Base-by-base conservation (phyloP, 2,888 invertebrate species). In the Sinodicranocentrus sp. region DNA sequence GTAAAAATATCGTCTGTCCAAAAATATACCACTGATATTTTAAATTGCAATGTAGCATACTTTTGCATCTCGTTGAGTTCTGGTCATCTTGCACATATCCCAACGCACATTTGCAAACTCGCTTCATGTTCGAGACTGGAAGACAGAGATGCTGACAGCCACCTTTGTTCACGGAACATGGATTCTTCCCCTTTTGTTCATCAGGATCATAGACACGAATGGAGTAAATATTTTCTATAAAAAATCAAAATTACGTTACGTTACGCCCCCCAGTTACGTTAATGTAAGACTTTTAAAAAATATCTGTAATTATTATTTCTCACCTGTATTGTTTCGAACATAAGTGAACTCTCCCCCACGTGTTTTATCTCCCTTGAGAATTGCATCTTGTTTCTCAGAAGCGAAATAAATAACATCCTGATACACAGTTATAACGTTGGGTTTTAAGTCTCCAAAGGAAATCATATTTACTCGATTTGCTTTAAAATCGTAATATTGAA, bases 121-220 rank as follows among this genome's bases (percentile, higher is more conserved):
- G 92, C 71, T 91, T 91, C 0, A 90, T 91, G 15, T 89, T 88
- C 0, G 93, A 92, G 21, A 92, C 92, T 2, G 95, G 94, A 87
- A 96, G 90, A 90, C 96, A 96, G 3, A 96, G 91, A 90, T 96
- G 95, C 84, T 94, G 92, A 90, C 95, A 96, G 39, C 92, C 92
- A 23, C 90, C 90, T 88, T 92, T 92, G 85, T 92, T 91, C 13
- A 89, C 86, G 52, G 92, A 92, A 89, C 94, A 93, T 0, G 92
- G 91, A 89, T 94, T 94, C 0, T 90, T 91, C 54, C 93, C 93
- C 88, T 90, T 92, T 91, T 94, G 94, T 44, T 93, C 92, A 15
- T 91, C 91, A 19, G 94, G 93, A 91, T 95, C 94, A 90, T 94
- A 95, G 90, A 96, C 77, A 6, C 88, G 82, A 21, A 88, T 86